A percentile compares a stretch with the other conserved stretches of the same genome.
Conservation (phyloP, 2,888 invertebrate species). For the Diploptera punctata region DNA sequence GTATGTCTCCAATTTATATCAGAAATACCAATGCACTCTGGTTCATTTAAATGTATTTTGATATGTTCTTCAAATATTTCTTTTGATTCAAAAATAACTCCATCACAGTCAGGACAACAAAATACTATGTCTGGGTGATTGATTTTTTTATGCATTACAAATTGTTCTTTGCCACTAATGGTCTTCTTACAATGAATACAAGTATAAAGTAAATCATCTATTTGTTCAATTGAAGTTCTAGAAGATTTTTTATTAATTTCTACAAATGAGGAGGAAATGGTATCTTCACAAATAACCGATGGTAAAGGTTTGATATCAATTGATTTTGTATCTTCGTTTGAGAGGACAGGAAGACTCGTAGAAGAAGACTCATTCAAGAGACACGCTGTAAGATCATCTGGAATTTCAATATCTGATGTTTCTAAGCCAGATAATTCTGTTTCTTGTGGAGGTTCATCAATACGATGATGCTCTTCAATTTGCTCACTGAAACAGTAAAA, state of each 20-base stretch:
- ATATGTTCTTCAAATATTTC: neutral
- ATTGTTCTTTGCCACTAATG: neutral
- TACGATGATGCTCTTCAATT: no score
- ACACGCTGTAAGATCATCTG: neutral
- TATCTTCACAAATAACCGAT: neutral
- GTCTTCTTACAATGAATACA: constrained; percentile 20
- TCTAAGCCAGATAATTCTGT: neutral
- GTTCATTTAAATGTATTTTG: neutral
- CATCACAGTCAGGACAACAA: neutral
- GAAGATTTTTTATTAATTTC: no score
- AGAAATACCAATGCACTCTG: neutral
- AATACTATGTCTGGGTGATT: constrained; percentile 4
- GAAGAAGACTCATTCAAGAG: neutral
- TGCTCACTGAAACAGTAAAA: no score
- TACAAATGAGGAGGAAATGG: neutral
- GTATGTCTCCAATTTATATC: neutral
- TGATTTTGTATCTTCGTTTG: neutral
- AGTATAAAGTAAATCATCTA: no score
- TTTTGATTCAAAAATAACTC: neutral
- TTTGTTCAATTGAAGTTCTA: no score
- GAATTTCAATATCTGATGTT: neutral
- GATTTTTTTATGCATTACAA: constrained; percentile 4
- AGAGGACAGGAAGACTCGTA: neutral
- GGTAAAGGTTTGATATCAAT: no score
- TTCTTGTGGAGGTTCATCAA: neutral